Evolutionary conservation across 2,888 invertebrate species (phyloP).

Genomic region (Brachypterus glaber): DNA sequence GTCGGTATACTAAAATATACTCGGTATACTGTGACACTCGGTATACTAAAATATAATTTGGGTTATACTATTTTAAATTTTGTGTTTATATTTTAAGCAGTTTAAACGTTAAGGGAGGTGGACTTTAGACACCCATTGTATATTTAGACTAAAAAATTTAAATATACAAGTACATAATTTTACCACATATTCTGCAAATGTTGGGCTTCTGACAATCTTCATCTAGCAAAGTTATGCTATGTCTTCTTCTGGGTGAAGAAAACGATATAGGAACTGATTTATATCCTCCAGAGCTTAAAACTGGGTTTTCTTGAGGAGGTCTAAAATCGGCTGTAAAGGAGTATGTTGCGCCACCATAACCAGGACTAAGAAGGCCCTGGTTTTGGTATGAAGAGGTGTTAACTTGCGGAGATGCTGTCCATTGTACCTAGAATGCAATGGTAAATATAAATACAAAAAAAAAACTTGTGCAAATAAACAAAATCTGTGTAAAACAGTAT

Average conservation of each 20-base stretch:
- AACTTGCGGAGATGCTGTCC: slow-evolving; percentile 54
- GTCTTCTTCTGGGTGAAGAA: slow-evolving; percentile 36
- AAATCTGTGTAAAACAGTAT: not conserved
- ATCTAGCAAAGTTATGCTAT: slow-evolving; percentile 39
- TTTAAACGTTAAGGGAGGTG: too few relatives aligned
- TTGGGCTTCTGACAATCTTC: slow-evolving; percentile 76
- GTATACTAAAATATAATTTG: too few relatives aligned
- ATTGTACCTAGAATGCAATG: slow-evolving; percentile 65
- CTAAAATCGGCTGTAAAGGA: slow-evolving; percentile 78
- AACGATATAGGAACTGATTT: slow-evolving; percentile 45
- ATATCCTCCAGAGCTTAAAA: slow-evolving; percentile 44
- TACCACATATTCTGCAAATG: slow-evolving; percentile 85
- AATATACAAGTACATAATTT: slow-evolving; percentile 18
- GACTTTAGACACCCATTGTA: too few relatives aligned
- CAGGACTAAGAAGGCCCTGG: slow-evolving; percentile 54
- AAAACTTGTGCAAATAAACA: not conserved
- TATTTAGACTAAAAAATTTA: too few relatives aligned
- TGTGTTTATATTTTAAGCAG: too few relatives aligned
- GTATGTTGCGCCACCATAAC: slow-evolving; percentile 64
- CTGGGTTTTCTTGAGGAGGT: slow-evolving; percentile 51
- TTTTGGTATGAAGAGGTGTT: slow-evolving; percentile 47
- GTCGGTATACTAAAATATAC: too few relatives aligned
- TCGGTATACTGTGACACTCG: too few relatives aligned
- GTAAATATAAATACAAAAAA: not conserved
- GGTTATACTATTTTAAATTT: too few relatives aligned